A percentile compares a stretch with the other conserved stretches of the same genome.
These are phyloP conservation scores for Murina feae DNA, from an alignment of 2,113 vertebrate species.

Conservation along the genomic window DNA sequence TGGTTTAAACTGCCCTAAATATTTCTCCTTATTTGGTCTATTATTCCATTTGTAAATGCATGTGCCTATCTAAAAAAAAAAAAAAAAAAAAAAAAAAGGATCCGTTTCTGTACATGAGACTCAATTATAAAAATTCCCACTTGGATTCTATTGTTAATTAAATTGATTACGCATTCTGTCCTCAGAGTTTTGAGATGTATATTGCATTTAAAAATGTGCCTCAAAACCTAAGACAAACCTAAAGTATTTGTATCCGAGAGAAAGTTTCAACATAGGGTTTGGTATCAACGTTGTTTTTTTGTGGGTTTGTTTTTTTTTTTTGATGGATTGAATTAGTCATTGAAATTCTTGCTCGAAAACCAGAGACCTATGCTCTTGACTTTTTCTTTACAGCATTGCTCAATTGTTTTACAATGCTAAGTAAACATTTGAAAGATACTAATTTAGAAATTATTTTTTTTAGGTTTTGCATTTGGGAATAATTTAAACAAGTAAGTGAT, in stretches of 20 bases:
- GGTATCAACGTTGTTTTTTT: not conserved
- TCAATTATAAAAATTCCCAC: not conserved
- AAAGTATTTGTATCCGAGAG: not conserved
- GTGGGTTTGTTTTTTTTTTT: not conserved
- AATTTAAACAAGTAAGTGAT: conserved; percentile 78
- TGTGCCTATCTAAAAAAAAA: not conserved
- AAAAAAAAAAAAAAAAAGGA: not conserved
- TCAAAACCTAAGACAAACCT: not conserved
- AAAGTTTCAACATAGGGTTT: not conserved
- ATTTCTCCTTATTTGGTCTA: not conserved
- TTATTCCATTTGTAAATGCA: not conserved
- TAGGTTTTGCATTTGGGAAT: conserved; percentile 75
- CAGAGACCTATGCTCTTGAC: not conserved
- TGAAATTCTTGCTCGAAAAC: not conserved
- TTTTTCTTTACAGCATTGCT: not conserved
- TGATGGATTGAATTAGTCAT: not conserved
- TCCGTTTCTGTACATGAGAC: not conserved
- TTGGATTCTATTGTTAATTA: not conserved
- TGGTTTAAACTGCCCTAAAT: conserved; percentile 4
- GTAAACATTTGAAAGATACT: conserved; percentile 38
- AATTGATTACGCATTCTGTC: not conserved
- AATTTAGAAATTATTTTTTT: conserved; percentile 62
- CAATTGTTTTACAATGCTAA: conserved; percentile 42
- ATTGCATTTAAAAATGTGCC: not conserved
- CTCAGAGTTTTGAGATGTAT: not conserved